Evolutionary conservation across 2,113 vertebrate species (phyloP).

Genomic region (Cathartes aura): DNA sequence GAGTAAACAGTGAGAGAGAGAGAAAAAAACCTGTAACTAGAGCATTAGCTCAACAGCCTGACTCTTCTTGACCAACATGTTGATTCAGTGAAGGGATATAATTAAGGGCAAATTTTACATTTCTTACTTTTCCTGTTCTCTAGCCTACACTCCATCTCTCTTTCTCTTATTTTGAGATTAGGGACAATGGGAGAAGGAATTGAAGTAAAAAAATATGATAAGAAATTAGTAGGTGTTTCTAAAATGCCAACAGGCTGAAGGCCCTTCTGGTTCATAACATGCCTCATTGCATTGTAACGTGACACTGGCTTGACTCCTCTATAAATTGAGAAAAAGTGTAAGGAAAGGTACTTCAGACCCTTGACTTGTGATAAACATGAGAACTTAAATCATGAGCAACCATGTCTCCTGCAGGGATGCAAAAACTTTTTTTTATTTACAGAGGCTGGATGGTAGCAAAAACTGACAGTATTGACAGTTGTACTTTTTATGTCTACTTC

Average conservation of each 20-base stretch:
- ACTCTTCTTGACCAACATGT: not conserved
- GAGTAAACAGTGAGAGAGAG: not conserved
- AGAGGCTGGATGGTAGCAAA: not conserved
- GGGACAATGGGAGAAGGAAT: not conserved
- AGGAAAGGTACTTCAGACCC: not conserved
- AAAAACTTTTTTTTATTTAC: not conserved
- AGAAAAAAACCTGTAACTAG: not conserved
- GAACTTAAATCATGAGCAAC: not conserved
- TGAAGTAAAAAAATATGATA: not conserved
- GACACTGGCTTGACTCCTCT: not conserved
- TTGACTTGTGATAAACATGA: not conserved
- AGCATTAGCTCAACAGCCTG: not conserved
- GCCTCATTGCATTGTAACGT: not conserved
- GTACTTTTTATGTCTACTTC: not conserved
- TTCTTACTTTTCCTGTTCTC: not conserved
- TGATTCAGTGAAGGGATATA: not conserved
- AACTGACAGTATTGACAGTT: not conserved
- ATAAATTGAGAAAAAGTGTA: not conserved
- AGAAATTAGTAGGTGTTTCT: not conserved
- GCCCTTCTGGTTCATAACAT: accelerated
- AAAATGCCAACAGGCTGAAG: not conserved
- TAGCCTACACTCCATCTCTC: not conserved
- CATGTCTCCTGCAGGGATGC: not conserved
- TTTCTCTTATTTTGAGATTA: not conserved
- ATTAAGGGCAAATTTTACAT: not conserved